phyloP scores from a whole-genome alignment of 2,113 vertebrate species.

The Upupa epops region DNA sequence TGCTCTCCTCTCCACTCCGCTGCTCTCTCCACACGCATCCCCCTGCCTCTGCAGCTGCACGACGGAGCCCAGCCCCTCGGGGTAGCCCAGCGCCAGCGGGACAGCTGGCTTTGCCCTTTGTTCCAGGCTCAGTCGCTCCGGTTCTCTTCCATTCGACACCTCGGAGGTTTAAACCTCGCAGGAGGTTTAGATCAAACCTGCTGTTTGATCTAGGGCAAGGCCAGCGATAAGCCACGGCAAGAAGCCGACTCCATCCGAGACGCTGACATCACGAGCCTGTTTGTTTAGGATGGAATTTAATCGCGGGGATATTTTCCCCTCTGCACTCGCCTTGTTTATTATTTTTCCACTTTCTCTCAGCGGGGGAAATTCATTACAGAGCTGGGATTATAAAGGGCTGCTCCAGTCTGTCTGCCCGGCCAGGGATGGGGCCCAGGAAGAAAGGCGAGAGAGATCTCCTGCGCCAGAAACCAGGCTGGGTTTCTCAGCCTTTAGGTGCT shows the following conservation, averaged over 20 bases:
- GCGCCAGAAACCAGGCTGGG: not conserved
- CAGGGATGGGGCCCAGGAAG: not conserved
- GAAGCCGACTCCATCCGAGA: slow-evolving; percentile 48
- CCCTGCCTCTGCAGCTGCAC: not conserved
- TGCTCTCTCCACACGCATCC: accelerated
- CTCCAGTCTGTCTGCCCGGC: not conserved
- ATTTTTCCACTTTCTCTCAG: slow-evolving; percentile 13
- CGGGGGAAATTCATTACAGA: not conserved
- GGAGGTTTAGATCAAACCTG: too few relatives aligned
- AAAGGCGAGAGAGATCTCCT: not conserved
- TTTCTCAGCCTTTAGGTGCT: not conserved
- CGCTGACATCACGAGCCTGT: slow-evolving; percentile 69
- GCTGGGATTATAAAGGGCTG: not conserved
- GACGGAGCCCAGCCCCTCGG: not conserved
- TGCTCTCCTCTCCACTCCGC: not conserved
- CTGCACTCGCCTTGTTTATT: not conserved
- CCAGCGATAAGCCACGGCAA: slow-evolving; percentile 25
- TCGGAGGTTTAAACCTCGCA: not conserved
- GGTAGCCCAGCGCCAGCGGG: not conserved
- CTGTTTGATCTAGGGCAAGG: slow-evolving; percentile 54
- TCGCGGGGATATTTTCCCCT: slow-evolving; percentile 40
- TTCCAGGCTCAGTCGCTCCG: not conserved
- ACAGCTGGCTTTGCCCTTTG: slow-evolving; percentile 31
- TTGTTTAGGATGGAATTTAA: slow-evolving; percentile 73
- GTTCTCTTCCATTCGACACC: slow-evolving; percentile 9